Evolutionary conservation across 2,888 invertebrate genomes (phyloP).

Genomic region (Phaedon cochleariae): DNA sequence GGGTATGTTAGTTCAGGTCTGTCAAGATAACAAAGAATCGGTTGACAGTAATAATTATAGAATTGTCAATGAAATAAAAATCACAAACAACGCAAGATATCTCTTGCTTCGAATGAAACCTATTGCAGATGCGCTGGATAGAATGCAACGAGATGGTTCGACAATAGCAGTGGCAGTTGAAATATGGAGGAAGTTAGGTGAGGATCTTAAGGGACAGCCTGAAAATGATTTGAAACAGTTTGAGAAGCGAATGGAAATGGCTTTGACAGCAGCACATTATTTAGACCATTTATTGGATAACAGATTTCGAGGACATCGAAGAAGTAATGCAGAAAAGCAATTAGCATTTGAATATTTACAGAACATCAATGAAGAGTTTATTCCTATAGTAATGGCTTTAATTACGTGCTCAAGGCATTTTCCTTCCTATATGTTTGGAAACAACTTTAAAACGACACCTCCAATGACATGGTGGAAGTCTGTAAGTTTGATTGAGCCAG

Average conservation of each 20-base stretch:
- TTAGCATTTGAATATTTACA: too few relatives aligned
- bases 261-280: neutral
- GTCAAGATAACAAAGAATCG: neutral
- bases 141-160: neutral
- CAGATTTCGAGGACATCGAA: neutral
- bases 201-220: neutral
- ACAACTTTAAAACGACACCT: too few relatives aligned
- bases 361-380: too few relatives aligned
- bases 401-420: too few relatives aligned
- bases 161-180: conserved; percentile 12
- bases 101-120: neutral
- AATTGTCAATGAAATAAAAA: conserved; percentile 10
- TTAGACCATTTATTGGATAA: neutral
- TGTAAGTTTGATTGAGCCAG: too few relatives aligned
- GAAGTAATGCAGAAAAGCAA: too few relatives aligned
- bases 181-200: neutral
- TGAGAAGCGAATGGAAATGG: neutral
- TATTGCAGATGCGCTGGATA: conserved; percentile 9
- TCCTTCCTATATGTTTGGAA: too few relatives aligned
- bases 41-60: conserved; percentile 5
- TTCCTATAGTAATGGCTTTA: too few relatives aligned
- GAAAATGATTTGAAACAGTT: neutral
- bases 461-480: too few relatives aligned
- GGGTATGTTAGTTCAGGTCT: neutral
- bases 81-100: conserved; percentile 2